Base-by-base conservation (phyloP, 2,113 vertebrate genomes). In the Mormoops blainvillei region DNA sequence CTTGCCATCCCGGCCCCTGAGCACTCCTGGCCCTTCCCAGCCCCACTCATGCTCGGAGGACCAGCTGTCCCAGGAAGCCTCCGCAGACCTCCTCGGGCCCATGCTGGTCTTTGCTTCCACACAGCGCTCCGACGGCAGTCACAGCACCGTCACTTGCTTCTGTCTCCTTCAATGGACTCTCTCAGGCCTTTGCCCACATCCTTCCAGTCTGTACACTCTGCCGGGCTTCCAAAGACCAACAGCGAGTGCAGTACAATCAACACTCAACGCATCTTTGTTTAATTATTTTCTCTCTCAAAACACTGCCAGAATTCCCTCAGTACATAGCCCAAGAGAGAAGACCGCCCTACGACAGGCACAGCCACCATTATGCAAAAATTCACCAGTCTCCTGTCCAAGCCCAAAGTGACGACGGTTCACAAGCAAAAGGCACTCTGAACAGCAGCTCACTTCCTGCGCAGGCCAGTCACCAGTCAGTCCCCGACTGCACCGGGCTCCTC, bases 201-300 rank as follows among this genome's bases (percentile, higher is more conserved):
- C 48, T 78, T 20, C 65, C 5, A 1, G 4, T 73, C 43, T 50
- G 8, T 1, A 58, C 5, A 8, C n/a, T 73, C 13, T 33, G 28
- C 7, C 11, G 73, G 16, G 16, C 67, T 82, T 70, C 28, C 7
- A 52, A 91, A 86, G 78, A 80, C 70, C 61, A 54, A 14, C 0
- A 15, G 18, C 56, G 5, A 16, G 11, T 28, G 38, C 1, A 24
- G 48, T 33, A 6, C 65, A 38, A 65, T 33, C 67, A 33, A 71
- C 15, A 18, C 45, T 52, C 28, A 24, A 45, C 36, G 63, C 6
- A 4, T 14, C 22, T 33, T 33, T 56, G 71, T 10, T 71, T 61
- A 52, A 36, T 41, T 48, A 74, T 7, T 78, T 61, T 86, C 54
- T 87, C 86, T 84, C 43, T 73, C 13, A 31, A 91, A 86, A 74